Percentiles rank a stretch among this genome's conserved stretches.
Conservation (phyloP, 2,113 vertebrate species). For the Haliaeetus leucogaster region DNA sequence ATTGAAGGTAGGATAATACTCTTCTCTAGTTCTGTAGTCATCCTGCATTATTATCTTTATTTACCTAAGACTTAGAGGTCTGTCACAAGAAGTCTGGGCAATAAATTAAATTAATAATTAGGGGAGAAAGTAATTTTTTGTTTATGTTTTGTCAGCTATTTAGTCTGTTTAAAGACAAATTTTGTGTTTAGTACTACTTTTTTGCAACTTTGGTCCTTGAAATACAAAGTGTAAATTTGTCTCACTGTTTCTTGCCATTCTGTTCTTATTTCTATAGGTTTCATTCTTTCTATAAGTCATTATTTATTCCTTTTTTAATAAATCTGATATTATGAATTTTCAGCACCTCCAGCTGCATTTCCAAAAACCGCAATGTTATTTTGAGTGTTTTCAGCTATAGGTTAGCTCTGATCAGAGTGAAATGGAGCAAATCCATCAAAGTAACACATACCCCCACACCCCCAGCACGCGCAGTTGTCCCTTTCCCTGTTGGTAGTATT, state of each 20-base stretch:
- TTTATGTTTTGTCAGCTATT: not conserved
- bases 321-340: not conserved
- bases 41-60: not conserved
- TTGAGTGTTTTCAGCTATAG: not conserved
- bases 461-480: not conserved
- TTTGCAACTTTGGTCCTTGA: not conserved
- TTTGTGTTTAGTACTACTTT: not conserved
- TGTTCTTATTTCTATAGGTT: not conserved
- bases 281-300: not conserved
- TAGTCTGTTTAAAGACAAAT: not conserved
- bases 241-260: not conserved
- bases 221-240: not conserved
- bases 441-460: not conserved
- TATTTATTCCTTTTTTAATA: not conserved
- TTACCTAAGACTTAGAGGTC: not conserved
- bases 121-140: not conserved
- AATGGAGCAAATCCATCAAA: not conserved
- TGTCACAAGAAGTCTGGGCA: not conserved
- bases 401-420: not conserved
- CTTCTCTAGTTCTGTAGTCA: not conserved
- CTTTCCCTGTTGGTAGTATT: not conserved
- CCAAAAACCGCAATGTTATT: not conserved
- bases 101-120: not conserved
- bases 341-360: not conserved
- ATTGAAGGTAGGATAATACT: constrained; percentile 85